These are phyloP conservation scores for Callaeas wilsoni DNA, from an alignment of 2,113 vertebrate species.

Conservation along the genomic window DNA sequence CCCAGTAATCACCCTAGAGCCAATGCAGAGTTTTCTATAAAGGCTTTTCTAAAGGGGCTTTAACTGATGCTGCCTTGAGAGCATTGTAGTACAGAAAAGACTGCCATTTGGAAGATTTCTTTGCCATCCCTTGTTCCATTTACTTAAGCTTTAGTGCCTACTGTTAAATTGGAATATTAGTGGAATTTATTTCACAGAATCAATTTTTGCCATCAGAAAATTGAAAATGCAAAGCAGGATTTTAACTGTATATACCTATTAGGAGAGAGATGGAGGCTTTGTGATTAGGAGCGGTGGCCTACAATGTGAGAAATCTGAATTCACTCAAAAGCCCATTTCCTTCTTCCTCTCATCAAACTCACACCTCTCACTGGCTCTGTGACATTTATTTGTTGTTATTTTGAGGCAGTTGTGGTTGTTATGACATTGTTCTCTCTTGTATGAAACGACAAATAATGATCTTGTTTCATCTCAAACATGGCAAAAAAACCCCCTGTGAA, in stretches of 20 bases:
- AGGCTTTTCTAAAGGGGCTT: not conserved
- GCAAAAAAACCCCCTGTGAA: fast-evolving
- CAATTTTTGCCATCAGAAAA: not conserved
- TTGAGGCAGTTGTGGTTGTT: not conserved
- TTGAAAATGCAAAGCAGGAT: not conserved
- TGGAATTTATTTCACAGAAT: not conserved
- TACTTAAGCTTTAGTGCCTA: not conserved
- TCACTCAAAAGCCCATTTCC: not conserved
- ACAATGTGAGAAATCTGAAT: not conserved
- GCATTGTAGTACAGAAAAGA: not conserved
- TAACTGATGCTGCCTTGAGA: not conserved
- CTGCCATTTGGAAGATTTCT: not conserved
- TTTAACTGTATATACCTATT: not conserved
- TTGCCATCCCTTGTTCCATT: not conserved
- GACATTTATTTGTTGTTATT: not conserved
- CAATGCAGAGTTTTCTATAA: not conserved
- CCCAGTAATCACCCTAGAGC: not conserved
- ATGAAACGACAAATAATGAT: not conserved
- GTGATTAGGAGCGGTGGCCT: not conserved
- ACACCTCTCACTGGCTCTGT: not conserved
- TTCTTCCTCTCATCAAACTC: not conserved
- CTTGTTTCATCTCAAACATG: not conserved
- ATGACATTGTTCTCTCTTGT: not conserved
- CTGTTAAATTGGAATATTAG: not conserved
- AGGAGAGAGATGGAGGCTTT: not conserved